A percentile compares a stretch with the other conserved stretches of the same genome.
These are phyloP conservation scores for Petrocephalus schoutedeni DNA, from an alignment of 2,797 vertebrate genomes.

Conservation along the genomic window DNA sequence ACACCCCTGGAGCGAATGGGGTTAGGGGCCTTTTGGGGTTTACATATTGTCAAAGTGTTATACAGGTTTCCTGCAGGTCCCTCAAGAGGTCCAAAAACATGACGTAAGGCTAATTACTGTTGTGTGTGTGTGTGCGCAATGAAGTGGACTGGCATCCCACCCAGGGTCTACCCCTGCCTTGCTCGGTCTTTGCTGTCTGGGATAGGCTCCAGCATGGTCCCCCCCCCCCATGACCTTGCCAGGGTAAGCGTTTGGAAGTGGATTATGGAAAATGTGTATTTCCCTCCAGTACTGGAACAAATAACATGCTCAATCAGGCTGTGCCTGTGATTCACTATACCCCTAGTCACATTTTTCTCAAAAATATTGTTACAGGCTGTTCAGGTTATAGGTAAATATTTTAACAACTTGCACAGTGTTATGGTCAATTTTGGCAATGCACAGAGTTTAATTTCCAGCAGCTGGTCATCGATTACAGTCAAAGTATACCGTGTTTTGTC, in stretches of 20 bases:
- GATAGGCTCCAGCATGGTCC: neutral
- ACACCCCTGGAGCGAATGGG: neutral
- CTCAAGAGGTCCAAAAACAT: neutral
- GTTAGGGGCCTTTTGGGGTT: neutral
- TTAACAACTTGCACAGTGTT: neutral
- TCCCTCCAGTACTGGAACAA: neutral
- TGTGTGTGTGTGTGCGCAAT: neutral
- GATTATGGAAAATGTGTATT: neutral
- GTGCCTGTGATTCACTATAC: neutral
- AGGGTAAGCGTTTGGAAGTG: neutral
- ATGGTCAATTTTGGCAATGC: neutral
- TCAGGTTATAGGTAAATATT: conserved; percentile 9
- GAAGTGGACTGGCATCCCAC: neutral
- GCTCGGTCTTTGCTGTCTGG: neutral
- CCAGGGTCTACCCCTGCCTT: neutral
- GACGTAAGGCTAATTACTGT: neutral
- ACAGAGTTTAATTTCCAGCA: neutral
- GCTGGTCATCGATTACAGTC: neutral
- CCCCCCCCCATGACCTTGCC: neutral
- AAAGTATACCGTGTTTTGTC: neutral
- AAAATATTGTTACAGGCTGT: neutral
- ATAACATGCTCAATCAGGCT: neutral
- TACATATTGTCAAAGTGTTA: neutral
- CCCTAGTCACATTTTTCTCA: neutral
- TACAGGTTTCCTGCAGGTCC: neutral